Evolutionary conservation across 2,113 vertebrate species (phyloP), one percentile per base, ranked within the genome.

Genomic region (Macquaria ambigua): DNA sequence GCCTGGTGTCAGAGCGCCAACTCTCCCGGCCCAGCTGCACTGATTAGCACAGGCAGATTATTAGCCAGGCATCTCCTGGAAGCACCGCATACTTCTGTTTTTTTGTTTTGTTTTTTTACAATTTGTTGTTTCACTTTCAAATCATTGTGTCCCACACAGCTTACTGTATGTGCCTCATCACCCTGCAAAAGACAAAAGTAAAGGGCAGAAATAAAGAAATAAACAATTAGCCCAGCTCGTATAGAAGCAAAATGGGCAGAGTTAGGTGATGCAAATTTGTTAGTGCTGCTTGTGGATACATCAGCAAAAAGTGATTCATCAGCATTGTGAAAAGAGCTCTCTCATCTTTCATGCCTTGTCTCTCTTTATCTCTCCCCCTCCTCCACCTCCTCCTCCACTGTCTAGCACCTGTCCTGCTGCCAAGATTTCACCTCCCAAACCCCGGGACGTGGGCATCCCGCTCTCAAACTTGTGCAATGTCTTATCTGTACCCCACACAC

Each of bases 401-500:
- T 91, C 96, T 94, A 93, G 93, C 94, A 96, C 92, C 89, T 96
- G 92, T 96, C 96, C 97, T 96, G 96, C 96, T 97, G 97, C 97
- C 97, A 98, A 96, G 94, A 95, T 95, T 96, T 90, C 92, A 97
- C 96, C 96, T 97, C 96, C 87, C 90, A 85, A 97, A 97, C 94
- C 87, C 56, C 93, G 92, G 96, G 96, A 98, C 96, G 96, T 97
- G 96, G 93, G 96, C 95, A 97, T 97, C 96, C 96, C 96, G 94
- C 95, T 92, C 95, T 95, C 87, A 97, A 98, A 98, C 97, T 98
- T 98, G 95, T 95, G 95, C 96, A 95, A 90, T 83, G 92, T 92
- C 96, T 97, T 99, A 97, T 98, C 97, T 97, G 95, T 95, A 96
- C 94, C 91, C 88, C 95, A 96, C 97, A 97, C 96, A 93, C 96